Percentiles rank a stretch among this genome's conserved stretches.
Evolutionary conservation across 2,888 invertebrate species (phyloP).

Genomic region (Eupsilia transversa): DNA sequence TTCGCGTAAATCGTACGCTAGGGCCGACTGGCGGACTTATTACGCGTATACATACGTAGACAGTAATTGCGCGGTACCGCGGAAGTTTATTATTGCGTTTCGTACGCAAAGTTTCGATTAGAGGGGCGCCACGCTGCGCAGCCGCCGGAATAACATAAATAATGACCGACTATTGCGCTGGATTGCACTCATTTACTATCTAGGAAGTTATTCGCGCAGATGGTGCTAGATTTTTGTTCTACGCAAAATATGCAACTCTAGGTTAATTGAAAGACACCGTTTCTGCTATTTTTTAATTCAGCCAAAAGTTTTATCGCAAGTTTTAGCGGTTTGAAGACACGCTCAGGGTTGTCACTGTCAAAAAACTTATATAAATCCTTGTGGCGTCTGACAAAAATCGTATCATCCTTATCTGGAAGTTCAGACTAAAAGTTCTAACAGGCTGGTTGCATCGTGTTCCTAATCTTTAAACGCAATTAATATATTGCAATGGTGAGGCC

Average conservation of each 20-base stretch:
- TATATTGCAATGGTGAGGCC: background rate
- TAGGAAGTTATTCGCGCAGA: constrained; percentile 71
- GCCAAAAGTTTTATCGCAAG: background rate
- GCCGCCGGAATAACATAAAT: constrained; percentile 76
- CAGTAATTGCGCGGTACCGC: constrained; percentile 81
- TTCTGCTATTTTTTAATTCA: background rate
- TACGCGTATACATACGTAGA: constrained; percentile 60
- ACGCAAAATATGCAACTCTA: constrained; percentile 23
- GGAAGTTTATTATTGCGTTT: constrained; percentile 84
- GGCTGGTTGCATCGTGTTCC: background rate
- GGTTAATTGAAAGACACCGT: constrained; percentile 18
- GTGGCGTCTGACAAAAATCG: background rate
- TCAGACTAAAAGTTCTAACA: background rate
- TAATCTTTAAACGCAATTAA: background rate
- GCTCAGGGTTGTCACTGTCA: background rate
- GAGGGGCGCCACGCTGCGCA: constrained; percentile 72
- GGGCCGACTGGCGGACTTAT: constrained; percentile 61
- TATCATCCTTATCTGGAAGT: background rate
- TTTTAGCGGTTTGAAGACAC: background rate
- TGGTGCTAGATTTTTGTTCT: constrained; percentile 61
- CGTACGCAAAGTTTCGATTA: constrained; percentile 83
- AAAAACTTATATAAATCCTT: background rate
- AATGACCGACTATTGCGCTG: constrained; percentile 76
- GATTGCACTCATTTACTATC: constrained; percentile 79
- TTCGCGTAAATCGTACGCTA: constrained; percentile 60